Evolutionary conservation across 2,113 vertebrate species (phyloP), one percentile per base, ranked within the genome.

Genomic region (Clarias gariepinus): DNA sequence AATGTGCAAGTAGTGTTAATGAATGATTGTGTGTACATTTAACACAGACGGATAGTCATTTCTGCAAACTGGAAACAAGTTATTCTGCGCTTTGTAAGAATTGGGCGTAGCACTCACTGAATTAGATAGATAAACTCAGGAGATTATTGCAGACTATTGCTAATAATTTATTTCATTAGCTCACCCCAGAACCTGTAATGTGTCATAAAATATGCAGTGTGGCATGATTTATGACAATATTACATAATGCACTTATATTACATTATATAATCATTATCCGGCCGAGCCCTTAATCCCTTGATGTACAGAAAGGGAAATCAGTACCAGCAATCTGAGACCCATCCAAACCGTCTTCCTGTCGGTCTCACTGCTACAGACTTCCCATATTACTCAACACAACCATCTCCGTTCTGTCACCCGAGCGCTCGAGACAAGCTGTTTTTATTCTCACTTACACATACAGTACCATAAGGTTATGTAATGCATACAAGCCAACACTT

Each of bases 381-480:
- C 30, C 74, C 66, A 28, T 60, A 53, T 85, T 85, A 61, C 71
- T 9, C 71, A 61, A 74, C 83, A 84, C 33, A 73, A 33, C 68
- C 52, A 21, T 58, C 28, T 84, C 68, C 12, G 33, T 60, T 61
- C 41, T 23, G 58, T 47, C 33, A 85, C 63, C 74, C 33, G 73
- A 77, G 73, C 21, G 47, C 12, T 53, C 47, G 47, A 77, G 73
- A 77, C 73, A 78, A 78, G 76, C 76, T 57, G 76, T 19, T 57
- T 53, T 53, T 25, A 53, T 77, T 41, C 73, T 77, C 76, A 57
- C 52, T 78, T 78, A 57, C 52, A 28, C 25, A 53, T 78, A 78
- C 76, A 47, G 47, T 47, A 47, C 47, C 33, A 78, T 55, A 10
- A 30, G n/a, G n/a, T 78, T 78, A 78, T 57, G 52, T 19, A 57